A percentile compares a stretch with the other conserved stretches of the same genome.
Evolutionary conservation across 2,888 invertebrate species (phyloP).

Genomic region (Cactoblastis cactorum): DNA sequence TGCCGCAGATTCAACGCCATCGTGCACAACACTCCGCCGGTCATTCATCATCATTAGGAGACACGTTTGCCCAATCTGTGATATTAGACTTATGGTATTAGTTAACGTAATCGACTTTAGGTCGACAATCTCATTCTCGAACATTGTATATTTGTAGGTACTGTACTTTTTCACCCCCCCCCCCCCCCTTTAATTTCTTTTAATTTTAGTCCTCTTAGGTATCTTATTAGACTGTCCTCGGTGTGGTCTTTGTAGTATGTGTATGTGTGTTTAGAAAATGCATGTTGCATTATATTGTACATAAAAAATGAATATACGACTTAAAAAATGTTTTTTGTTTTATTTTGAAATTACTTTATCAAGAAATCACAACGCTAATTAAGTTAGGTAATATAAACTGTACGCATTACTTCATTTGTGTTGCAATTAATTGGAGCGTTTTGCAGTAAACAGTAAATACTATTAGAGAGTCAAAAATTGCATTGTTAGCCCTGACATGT

Average conservation of each 20-base stretch:
- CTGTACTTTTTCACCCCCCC: background rate
- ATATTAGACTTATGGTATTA: conserved; percentile 62
- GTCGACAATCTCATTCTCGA: conserved; percentile 9
- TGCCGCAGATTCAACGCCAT: conserved; percentile 72
- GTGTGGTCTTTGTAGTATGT: conserved; percentile 9
- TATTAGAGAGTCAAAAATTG: conserved; percentile 34
- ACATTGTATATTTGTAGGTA: background rate
- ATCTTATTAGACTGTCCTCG: background rate
- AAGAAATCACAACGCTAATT: background rate
- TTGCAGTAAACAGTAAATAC: conserved; percentile 21
- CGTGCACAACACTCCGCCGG: conserved; percentile 72
- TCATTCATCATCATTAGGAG: conserved; percentile 70
- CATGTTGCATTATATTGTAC: conserved; percentile 10
- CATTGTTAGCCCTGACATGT: conserved; percentile 35
- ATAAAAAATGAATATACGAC: conserved; percentile 10
- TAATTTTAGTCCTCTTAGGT: conserved; percentile 3
- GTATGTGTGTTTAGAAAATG: conserved; percentile 11
- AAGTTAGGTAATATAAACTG: conserved; percentile 4
- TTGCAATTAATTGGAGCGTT: conserved; percentile 10
- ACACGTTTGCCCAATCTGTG: conserved; percentile 54
- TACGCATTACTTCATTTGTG: background rate
- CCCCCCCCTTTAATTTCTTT: background rate
- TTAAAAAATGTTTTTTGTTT: background rate
- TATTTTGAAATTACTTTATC: conserved; percentile 2
- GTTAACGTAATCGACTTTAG: conserved; percentile 18